Percentiles rank a stretch among this genome's conserved stretches.
These are phyloP conservation scores for Myotis yumanensis DNA, from an alignment of 2,113 vertebrate genomes.

Conservation along the genomic window DNA sequence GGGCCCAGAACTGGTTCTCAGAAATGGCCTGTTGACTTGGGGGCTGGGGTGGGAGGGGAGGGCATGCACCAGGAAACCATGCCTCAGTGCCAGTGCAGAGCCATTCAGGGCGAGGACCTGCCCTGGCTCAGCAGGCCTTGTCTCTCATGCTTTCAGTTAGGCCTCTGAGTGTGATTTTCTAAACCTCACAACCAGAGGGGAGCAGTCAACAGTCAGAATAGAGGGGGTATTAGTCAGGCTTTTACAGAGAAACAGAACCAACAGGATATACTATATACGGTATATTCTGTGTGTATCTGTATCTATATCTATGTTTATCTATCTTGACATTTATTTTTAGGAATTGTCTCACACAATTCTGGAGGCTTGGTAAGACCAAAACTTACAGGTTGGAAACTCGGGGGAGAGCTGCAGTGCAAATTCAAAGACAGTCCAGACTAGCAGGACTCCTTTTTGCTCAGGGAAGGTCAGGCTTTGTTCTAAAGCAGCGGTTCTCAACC, in stretches of 20 bases:
- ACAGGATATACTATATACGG: background rate
- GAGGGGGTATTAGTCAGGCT: too few species aligned
- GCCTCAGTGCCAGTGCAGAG: background rate
- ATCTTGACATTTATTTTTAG: background rate
- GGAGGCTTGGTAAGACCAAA: background rate
- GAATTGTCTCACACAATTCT: background rate
- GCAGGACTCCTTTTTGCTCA: background rate
- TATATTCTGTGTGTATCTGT: background rate
- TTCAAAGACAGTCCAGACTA: background rate
- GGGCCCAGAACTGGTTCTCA: background rate
- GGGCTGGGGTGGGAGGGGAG: background rate
- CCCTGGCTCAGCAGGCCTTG: background rate
- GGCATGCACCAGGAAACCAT: background rate
- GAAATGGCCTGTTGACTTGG: background rate
- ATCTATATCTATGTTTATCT: background rate
- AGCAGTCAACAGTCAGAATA: background rate
- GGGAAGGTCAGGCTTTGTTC: background rate
- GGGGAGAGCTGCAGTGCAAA: too few species aligned
- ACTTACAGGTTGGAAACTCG: background rate
- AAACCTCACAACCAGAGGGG: background rate
- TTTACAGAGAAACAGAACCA: background rate
- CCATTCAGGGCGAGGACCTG: accelerated
- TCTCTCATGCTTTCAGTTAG: background rate
- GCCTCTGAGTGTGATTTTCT: background rate
- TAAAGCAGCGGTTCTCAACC: background rate